Evolutionary conservation across 2,113 vertebrate genomes (phyloP).

Genomic region (Circaetus cinerascens): DNA sequence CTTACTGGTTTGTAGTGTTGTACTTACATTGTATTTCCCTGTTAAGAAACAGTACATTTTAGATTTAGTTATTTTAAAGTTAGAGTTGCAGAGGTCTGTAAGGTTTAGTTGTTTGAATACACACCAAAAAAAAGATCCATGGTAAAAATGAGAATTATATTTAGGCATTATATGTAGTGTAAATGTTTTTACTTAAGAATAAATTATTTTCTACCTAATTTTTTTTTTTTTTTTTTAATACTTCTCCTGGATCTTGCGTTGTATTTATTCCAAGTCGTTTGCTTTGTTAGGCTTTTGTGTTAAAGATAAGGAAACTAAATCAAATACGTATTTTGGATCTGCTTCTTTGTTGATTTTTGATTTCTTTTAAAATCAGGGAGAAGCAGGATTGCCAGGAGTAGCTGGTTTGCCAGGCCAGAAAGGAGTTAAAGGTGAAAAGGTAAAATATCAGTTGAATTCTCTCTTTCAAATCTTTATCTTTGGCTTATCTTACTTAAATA

Average conservation of each 20-base stretch:
- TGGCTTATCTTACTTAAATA: background rate
- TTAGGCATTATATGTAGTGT: background rate
- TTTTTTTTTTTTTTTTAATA: background rate
- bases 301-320: background rate
- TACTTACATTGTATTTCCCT: background rate
- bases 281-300: background rate
- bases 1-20: background rate
- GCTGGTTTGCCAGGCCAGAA: constrained; percentile 79
- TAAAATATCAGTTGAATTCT: constrained; percentile 40
- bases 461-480: background rate
- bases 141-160: background rate
- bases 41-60: background rate
- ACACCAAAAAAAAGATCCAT: background rate
- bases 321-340: background rate
- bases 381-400: constrained; percentile 77
- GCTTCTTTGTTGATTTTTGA: background rate
- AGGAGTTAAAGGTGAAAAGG: constrained; percentile 83
- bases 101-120: background rate
- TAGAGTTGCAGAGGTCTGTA: background rate
- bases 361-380: constrained; percentile 77
- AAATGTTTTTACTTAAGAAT: background rate
- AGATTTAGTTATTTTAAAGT: background rate
- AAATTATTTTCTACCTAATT: background rate
- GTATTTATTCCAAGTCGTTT: background rate
- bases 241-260: background rate